Percentiles rank a stretch among this genome's conserved stretches.
Evolutionary conservation across 2,888 invertebrate genomes (phyloP).

Genomic region (Apodemia hepburni): DNA sequence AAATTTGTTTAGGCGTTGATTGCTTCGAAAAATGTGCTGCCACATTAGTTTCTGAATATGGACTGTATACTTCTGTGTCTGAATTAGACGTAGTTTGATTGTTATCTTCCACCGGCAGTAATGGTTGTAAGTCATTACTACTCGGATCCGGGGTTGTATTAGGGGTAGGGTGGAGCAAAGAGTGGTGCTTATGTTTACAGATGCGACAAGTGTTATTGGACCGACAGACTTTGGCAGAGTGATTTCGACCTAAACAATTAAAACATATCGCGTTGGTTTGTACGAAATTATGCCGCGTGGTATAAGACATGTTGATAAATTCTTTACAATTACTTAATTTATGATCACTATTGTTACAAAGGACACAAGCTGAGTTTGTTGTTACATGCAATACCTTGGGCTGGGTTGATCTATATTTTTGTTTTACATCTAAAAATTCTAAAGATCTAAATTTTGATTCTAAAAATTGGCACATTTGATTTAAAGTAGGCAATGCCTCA

Average conservation of each 20-base stretch:
- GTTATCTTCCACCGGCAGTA: too few species aligned
- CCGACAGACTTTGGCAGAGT: too few species aligned
- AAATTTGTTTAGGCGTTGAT: too few species aligned
- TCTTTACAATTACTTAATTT: not conserved
- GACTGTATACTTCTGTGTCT: not conserved
- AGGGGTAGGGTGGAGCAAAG: not conserved
- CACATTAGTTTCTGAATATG: not conserved
- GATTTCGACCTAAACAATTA: too few species aligned
- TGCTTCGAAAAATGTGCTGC: not conserved
- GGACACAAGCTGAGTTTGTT: too few species aligned
- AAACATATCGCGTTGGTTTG: too few species aligned
- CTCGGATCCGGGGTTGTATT: constrained; percentile 1
- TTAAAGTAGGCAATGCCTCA: too few species aligned
- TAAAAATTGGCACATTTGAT: not conserved
- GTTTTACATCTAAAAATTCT: not conserved
- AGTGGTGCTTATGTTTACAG: constrained; percentile 1
- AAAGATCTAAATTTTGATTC: constrained; percentile 1
- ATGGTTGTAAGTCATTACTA: constrained; percentile 22
- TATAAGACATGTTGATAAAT: not conserved
- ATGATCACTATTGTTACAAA: too few species aligned
- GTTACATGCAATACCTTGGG: too few species aligned
- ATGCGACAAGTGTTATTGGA: not conserved
- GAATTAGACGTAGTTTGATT: not conserved
- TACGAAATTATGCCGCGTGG: not conserved
- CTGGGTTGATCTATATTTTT: not conserved